phyloP scores from a whole-genome alignment of 37 sponge, comb jelly and placozoan genomes.

The Chondrilla cf. caribensis region DNA sequence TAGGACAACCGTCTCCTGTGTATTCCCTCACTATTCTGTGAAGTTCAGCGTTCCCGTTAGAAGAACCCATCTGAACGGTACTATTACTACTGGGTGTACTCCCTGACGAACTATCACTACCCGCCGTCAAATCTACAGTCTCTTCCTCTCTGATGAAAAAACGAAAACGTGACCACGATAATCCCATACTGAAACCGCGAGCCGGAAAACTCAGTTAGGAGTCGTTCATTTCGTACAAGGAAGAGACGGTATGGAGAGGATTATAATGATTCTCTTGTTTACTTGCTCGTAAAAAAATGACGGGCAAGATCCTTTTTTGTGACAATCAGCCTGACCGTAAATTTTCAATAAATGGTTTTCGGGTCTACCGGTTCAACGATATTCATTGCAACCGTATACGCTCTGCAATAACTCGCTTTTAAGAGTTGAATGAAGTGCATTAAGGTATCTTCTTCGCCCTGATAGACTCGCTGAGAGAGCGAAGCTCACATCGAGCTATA shows the following conservation, averaged over 20 bases:
- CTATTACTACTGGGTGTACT: slow-evolving; percentile 24
- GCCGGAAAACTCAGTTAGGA: slow-evolving; percentile 13
- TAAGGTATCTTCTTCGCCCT: too few species aligned
- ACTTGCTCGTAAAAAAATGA: not conserved
- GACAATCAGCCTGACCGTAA: too few species aligned
- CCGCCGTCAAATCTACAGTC: not conserved
- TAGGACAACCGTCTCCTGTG: slow-evolving; percentile 10
- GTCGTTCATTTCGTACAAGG: not conserved
- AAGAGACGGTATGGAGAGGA: not conserved
- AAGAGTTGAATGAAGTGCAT: too few species aligned
- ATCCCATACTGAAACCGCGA: slow-evolving; percentile 4
- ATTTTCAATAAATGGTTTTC: too few species aligned
- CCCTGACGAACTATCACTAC: not conserved
- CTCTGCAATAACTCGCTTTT: too few species aligned
- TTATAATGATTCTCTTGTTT: not conserved
- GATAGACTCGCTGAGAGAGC: too few species aligned
- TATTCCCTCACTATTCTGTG: not conserved
- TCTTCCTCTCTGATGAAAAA: not conserved
- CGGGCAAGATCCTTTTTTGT: not conserved
- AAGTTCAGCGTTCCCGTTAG: not conserved
- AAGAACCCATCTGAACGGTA: not conserved
- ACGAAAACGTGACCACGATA: slow-evolving; percentile 3
- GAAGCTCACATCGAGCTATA: too few species aligned
- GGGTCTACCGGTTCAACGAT: too few species aligned
- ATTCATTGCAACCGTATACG: too few species aligned